Conservation (phyloP, 2,797 vertebrate genomes). For the Siniperca scherzeri region DNA sequence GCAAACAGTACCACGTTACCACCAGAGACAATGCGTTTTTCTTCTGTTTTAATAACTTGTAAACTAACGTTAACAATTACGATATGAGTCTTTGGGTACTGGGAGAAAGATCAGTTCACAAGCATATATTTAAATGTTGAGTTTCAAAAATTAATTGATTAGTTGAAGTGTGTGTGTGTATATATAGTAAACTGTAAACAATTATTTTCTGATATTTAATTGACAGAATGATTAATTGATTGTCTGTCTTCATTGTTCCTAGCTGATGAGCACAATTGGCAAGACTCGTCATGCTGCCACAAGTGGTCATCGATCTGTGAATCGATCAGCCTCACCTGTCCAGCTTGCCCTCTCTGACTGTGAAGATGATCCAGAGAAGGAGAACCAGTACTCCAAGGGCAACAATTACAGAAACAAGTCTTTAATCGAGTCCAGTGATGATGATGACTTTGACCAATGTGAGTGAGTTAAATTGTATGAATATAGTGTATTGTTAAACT, state of each 20-base stretch:
- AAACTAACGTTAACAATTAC: not conserved
- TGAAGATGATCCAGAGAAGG: constrained; percentile 73
- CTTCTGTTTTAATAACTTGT: not conserved
- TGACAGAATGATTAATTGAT: not conserved
- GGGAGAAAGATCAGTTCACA: not conserved
- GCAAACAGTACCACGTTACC: not conserved
- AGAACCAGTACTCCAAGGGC: constrained; percentile 62
- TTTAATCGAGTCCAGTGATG: constrained; percentile 84
- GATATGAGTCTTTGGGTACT: not conserved
- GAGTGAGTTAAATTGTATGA: constrained; percentile 66
- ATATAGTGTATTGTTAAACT: not conserved
- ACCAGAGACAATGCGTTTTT: too few species aligned
- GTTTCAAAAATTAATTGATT: not conserved
- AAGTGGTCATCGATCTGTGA: constrained; percentile 7
- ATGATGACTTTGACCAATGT: constrained; percentile 87
- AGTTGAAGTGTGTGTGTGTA: too few species aligned
- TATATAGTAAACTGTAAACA: too few species aligned
- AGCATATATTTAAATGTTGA: not conserved
- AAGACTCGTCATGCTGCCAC: constrained; percentile 70
- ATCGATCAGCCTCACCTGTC: not conserved
- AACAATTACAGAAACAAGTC: constrained; percentile 48
- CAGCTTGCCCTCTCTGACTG: constrained; percentile 42
- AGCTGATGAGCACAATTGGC: constrained; percentile 72
- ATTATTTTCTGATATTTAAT: not conserved
- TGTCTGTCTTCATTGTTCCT: constrained; percentile 3